Conservation (phyloP, 1,140 invertebrate genomes). For the Drosophila mauritiana region DNA sequence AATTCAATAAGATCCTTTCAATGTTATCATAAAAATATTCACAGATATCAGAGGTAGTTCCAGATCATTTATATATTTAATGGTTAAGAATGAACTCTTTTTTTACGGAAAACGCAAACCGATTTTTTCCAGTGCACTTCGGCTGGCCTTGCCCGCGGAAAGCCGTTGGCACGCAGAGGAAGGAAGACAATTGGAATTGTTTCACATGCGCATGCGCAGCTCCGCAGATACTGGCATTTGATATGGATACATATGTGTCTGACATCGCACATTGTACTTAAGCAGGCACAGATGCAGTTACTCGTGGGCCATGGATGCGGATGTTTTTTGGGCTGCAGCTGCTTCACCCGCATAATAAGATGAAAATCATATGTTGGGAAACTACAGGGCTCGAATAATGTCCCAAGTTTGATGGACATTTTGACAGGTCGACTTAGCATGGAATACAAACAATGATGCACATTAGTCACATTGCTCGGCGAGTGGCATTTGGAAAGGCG, state of each 20-base stretch:
- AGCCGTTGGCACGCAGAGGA: slow-evolving; percentile 39
- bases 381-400: slow-evolving; percentile 19
- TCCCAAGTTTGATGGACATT: slow-evolving; percentile 43
- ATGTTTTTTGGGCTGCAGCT: slow-evolving; percentile 35
- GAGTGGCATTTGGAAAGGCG: slow-evolving; percentile 40
- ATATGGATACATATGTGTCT: slow-evolving; percentile 43
- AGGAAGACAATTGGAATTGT: slow-evolving; percentile 56
- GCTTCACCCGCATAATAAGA: slow-evolving; percentile 43
- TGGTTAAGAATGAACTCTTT: too few species aligned
- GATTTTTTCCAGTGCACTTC: neutral
- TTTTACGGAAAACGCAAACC: neutral
- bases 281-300: slow-evolving; percentile 1
- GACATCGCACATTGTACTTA: slow-evolving; percentile 2
- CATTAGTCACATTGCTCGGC: slow-evolving; percentile 34
- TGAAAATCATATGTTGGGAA: slow-evolving; percentile 34
- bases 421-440: slow-evolving; percentile 44
- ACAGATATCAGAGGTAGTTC: too few species aligned
- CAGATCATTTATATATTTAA: too few species aligned
- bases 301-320: slow-evolving; percentile 36
- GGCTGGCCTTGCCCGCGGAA: slow-evolving; percentile 66
- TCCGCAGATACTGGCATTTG: slow-evolving; percentile 34
- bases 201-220: slow-evolving; percentile 54
- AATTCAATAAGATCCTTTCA: too few species aligned
- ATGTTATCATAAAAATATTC: too few species aligned
- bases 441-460: slow-evolving; percentile 50